phyloP scores from a whole-genome alignment of 2,113 vertebrate genomes.

The Hypomesus transpacificus region DNA sequence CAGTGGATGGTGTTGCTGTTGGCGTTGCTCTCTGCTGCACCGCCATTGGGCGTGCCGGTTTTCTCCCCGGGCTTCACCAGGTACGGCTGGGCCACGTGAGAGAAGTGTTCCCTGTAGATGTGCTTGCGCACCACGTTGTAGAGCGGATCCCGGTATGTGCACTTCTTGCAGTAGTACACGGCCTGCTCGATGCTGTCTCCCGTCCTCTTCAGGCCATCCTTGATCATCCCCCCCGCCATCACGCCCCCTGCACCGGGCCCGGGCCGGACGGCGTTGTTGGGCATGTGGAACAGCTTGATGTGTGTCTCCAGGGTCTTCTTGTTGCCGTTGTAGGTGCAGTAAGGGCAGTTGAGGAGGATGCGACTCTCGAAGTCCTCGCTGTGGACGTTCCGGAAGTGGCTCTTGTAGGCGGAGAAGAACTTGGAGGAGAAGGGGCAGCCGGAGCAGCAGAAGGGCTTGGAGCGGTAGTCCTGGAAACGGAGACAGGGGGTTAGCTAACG shows the following conservation, averaged over 20 bases:
- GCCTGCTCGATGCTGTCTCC: conserved; percentile 95
- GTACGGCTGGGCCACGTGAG: conserved; percentile 94
- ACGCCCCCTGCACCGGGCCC: conserved; percentile 49
- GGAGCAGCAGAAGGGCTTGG: conserved; percentile 99
- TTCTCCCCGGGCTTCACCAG: conserved; percentile 91
- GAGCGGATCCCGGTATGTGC: conserved; percentile 98
- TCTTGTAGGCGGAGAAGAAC: conserved; percentile 99
- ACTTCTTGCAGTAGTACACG: conserved; percentile 99
- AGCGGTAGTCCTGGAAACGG: conserved; percentile 87
- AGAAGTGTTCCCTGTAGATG: conserved; percentile 99
- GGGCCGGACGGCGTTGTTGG: conserved; percentile 79
- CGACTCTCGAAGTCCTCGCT: conserved; percentile 98
- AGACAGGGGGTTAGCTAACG: conserved; percentile 7
- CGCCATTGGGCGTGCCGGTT: conserved; percentile 66
- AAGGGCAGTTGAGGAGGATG: conserved; percentile 97
- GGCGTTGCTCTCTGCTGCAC: conserved; percentile 71
- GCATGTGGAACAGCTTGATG: conserved; percentile 99
- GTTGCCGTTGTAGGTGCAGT: conserved; percentile 99
- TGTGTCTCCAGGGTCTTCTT: conserved; percentile 99
- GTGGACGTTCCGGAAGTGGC: conserved; percentile 98
- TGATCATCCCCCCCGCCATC: conserved; percentile 76
- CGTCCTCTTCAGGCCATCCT: conserved; percentile 87
- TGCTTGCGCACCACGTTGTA: conserved; percentile 99
- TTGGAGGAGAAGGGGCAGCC: conserved; percentile 97
- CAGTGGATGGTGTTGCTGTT: conserved; percentile 79